Conservation (phyloP, 2,888 invertebrate species). For the Pandemis cinnamomeana region DNA sequence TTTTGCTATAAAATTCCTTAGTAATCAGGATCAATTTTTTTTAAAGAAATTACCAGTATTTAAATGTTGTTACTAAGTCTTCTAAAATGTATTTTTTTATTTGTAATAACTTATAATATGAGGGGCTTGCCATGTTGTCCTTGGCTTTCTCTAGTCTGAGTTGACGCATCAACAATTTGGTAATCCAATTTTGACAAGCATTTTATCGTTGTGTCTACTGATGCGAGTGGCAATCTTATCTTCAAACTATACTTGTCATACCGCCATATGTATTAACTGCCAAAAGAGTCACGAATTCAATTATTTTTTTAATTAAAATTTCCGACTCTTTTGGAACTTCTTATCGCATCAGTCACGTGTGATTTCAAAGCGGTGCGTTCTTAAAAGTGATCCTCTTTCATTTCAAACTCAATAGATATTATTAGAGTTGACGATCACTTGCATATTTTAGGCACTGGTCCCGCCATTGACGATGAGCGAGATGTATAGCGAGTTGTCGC, state of each 20-base stretch:
- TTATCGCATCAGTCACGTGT: slow-evolving; percentile 25
- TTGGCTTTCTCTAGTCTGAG: background rate
- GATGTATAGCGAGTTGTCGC: too few relatives aligned
- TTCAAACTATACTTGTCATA: background rate
- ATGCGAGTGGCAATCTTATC: background rate
- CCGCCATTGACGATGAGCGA: too few relatives aligned
- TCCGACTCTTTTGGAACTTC: slow-evolving; percentile 17
- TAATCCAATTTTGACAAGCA: background rate
- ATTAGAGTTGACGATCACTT: background rate
- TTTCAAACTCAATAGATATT: background rate
- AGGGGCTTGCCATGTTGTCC: background rate
- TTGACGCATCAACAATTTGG: background rate
- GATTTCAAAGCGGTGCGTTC: background rate
- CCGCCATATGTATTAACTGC: background rate
- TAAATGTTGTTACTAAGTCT: too few relatives aligned
- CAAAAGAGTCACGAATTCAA: slow-evolving; percentile 12
- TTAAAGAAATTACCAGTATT: too few relatives aligned
- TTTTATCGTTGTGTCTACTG: background rate
- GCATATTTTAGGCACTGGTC: background rate
- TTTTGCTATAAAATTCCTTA: too few relatives aligned
- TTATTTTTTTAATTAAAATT: background rate
- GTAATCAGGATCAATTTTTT: too few relatives aligned
- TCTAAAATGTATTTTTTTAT: background rate
- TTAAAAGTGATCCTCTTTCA: background rate
- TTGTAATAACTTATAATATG: background rate